phyloP scores from a whole-genome alignment of 2,113 vertebrate species.

The Corynorhinus townsendii region DNA sequence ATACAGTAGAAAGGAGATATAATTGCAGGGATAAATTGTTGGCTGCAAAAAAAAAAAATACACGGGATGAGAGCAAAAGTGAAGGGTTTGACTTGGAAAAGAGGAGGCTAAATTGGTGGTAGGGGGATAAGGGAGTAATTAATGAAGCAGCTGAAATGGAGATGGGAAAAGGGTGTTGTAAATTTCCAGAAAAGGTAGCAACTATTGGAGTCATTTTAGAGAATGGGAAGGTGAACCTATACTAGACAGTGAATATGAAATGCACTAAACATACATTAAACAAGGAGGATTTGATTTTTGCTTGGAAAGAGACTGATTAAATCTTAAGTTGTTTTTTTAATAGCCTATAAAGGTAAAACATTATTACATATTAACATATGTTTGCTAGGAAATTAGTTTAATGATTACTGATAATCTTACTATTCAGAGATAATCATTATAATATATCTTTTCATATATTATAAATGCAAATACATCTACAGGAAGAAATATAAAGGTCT shows the following conservation, averaged over 20 bases:
- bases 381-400: conserved; percentile 17
- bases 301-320: not conserved
- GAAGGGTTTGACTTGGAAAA: not conserved
- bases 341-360: conserved; percentile 3
- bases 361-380: not conserved
- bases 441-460: not conserved
- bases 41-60: not conserved
- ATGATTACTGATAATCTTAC: not conserved
- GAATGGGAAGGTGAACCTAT: not conserved
- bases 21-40: not conserved
- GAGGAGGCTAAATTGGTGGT: not conserved
- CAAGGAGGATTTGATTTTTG: not conserved
- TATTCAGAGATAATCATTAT: conserved; percentile 1
- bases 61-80: not conserved
- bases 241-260: not conserved
- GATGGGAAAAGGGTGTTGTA: not conserved
- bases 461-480: not conserved
- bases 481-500: not conserved
- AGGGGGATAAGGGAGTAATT: not conserved
- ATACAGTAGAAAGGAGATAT: not conserved
- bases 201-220: not conserved
- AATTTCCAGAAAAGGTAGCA: not conserved
- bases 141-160: not conserved
- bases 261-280: not conserved
- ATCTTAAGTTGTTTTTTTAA: not conserved